phyloP scores from a whole-genome alignment of 2,797 vertebrate genomes.

The Sebastes wilsoni region DNA sequence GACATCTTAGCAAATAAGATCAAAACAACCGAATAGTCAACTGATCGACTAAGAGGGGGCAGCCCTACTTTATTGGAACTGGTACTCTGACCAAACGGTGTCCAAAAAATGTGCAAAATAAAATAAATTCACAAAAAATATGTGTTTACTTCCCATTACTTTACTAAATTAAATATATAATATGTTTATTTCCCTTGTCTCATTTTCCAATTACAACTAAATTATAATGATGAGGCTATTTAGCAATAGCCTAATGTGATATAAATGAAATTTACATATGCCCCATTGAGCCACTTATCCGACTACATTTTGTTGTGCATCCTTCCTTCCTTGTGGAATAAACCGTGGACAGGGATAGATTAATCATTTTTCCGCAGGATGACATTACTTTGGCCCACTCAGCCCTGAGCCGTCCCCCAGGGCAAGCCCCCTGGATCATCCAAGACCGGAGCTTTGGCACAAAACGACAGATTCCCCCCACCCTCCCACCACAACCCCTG shows the following conservation, averaged over 20 bases:
- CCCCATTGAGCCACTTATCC: slow-evolving; percentile 71
- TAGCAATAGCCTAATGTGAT: slow-evolving; percentile 65
- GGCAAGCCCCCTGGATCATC: slow-evolving; percentile 82
- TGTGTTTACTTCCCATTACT: not conserved
- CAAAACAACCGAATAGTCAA: too few species aligned
- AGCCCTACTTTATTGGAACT: slow-evolving; percentile 14
- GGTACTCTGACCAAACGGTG: slow-evolving; percentile 17
- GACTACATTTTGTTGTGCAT: slow-evolving; percentile 59
- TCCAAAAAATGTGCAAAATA: not conserved
- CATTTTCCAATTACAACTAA: slow-evolving; percentile 51
- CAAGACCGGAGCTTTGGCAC: slow-evolving; percentile 80
- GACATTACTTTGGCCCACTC: slow-evolving; percentile 85
- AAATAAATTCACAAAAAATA: not conserved
- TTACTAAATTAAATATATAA: slow-evolving; percentile 10
- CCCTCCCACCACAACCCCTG: slow-evolving; percentile 59
- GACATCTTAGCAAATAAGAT: too few species aligned
- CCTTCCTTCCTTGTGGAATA: slow-evolving; percentile 73
- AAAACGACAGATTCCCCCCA: slow-evolving; percentile 62
- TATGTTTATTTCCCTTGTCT: slow-evolving; percentile 31
- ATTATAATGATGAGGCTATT: slow-evolving; percentile 74
- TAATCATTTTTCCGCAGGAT: slow-evolving; percentile 81
- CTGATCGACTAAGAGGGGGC: too few species aligned
- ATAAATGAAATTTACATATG: slow-evolving; percentile 75
- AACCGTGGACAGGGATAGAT: slow-evolving; percentile 77
- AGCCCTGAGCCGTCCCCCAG: slow-evolving; percentile 77